Evolutionary conservation across 2,797 vertebrate species (phyloP), one percentile per base, ranked within the genome.

Genomic region (Enteromius afrohamiltoni): DNA sequence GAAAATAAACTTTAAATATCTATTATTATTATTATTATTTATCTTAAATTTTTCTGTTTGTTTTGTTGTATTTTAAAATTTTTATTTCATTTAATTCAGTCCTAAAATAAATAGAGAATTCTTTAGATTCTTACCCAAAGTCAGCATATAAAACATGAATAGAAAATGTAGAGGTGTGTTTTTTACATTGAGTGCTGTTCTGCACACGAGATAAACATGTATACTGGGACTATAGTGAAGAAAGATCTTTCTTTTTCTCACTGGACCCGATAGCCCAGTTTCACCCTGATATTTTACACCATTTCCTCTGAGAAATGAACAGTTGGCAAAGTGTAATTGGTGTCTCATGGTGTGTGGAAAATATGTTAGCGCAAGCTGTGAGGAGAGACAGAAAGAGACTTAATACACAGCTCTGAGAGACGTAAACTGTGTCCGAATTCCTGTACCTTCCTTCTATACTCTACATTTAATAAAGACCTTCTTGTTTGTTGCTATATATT

Each of bases 381-480:
- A 84, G 83, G 80, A 82, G 47, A 86, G 82, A 85, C 21, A 47
- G 58, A 64, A 21, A 78, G 37, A 81, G 53, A 26, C 51, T 77
- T 71, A 65, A 55, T 42, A 87, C n/a, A 84, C 76, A 45, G 76
- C 82, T 71, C 40, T 58, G 21, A 40, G 37, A 70, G 47, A 68
- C 1, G 3, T 6, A 51, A 74, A 6, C 26, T 53, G 19, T 1
- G 17, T 74, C 3, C 1, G 0, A 51, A 51, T 53, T 53, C 29
- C 47, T 74, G 26, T 31, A 34, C 26, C 71, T n/a, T 53, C 5
- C 34, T 3, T 14, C 10, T n/a, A 53, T 31, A 5, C 13, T 19
- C 8, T 49, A 34, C 10, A 34, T 53, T 53, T 74, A 19, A 74
- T 4, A 19, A 37, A 16, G 29, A 74, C 3, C 3, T 21, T 19